Base-by-base conservation (phyloP, 2,888 invertebrate species). In the Tetranychus piercei region DNA sequence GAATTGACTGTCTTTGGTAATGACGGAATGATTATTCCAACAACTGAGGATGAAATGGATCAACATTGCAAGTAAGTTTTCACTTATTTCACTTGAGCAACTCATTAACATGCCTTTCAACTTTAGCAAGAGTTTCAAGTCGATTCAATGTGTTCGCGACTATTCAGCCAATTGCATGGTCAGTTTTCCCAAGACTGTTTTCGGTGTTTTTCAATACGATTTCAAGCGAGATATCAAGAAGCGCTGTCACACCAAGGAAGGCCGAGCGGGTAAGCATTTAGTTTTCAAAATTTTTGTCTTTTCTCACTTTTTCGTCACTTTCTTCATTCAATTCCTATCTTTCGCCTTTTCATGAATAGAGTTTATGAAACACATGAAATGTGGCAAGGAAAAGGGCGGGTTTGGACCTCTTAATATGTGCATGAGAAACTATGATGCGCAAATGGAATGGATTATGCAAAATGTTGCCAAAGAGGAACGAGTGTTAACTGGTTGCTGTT, bases 341-440 rank as follows among this genome's bases (percentile, higher is more conserved):
- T 34, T 34, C 34, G 4, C 34, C 3, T 34, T 34, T 34, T 34
- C 34, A 34, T 34, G 34, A 34, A 3, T 4, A 75, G 75, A 75
- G 43, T 75, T 72, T 43, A 44, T 75, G 18, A 72, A 75, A 20
- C 72, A 65, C 66, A 72, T 67, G 22, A 69, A 72, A 18, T 75
- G 75, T 67, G 65, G 72, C 9, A 43, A 22, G 34, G 70, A 43
- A 18, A 66, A 65, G 20, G 71, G 55, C 44, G 20, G 44, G 1
- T 67, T 75, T 1, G 34, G 55, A 34, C 66, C n/a, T n/a, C 23
- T 66, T 5, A 23, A 67, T 23, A 34, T 34, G 9, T 75, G 75
- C 44, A 65, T 75, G 20, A 44, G 64, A 11, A 75, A 73, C 65
- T 72, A 72, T 44, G 70, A 70, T 22, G 71, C 66, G 43, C 75